Evolutionary conservation across 92 coral and sea anemone genomes (phyloP).

Genomic region (Epizoanthus fatuus): DNA sequence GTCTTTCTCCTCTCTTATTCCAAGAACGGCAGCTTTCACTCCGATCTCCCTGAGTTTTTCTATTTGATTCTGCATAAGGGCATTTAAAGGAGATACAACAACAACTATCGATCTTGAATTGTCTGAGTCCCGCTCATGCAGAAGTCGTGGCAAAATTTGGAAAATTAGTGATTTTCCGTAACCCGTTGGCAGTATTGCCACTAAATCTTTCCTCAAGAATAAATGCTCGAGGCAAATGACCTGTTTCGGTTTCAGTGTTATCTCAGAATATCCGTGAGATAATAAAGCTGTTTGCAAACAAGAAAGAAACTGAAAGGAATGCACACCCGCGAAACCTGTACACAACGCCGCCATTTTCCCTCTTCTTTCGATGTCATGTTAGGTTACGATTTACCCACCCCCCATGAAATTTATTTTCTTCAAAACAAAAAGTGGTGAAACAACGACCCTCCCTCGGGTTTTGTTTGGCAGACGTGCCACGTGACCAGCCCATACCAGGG

Average conservation of each 20-base stretch:
- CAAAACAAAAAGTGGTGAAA: background rate
- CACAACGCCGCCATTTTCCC: conserved; percentile 6
- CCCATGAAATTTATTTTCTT: conserved; percentile 20
- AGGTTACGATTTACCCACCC: conserved; percentile 23
- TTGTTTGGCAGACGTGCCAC: too few relatives aligned
- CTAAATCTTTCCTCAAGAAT: conserved; percentile 35
- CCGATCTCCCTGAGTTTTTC: conserved; percentile 9
- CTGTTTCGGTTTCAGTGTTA: conserved; percentile 52
- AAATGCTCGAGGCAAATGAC: conserved; percentile 50
- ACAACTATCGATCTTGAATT: conserved; percentile 8
- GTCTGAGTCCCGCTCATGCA: conserved; percentile 32
- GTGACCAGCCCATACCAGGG: too few relatives aligned
- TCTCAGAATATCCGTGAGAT: conserved; percentile 26
- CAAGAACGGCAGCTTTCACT: conserved; percentile 37
- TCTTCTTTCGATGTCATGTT: too few relatives aligned
- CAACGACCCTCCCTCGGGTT: background rate
- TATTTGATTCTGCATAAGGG: conserved; percentile 55
- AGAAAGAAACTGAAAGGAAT: conserved; percentile 3
- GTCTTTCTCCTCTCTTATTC: conserved; percentile 14
- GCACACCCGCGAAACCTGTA: too few relatives aligned
- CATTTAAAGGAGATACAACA: conserved; percentile 59
- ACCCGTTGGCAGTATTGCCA: conserved; percentile 60
- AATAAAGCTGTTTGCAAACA: conserved; percentile 19
- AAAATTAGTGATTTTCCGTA: conserved; percentile 56
- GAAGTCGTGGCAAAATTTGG: conserved; percentile 53